Conservation (phyloP, 2,113 vertebrate genomes). For the Zapornia atra region DNA sequence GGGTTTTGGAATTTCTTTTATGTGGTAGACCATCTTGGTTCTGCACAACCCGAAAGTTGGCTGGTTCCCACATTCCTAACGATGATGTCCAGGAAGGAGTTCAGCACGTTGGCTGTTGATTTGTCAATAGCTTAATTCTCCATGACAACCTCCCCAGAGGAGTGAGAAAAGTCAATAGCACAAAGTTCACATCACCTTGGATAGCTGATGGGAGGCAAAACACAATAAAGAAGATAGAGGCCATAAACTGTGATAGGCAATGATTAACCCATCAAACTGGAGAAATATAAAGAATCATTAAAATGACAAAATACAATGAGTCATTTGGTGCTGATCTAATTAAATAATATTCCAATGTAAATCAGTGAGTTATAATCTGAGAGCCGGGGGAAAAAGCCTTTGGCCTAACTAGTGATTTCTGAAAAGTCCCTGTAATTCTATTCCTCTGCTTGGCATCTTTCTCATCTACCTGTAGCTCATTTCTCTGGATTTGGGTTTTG, state of each 20-base stretch:
- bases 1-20: not conserved
- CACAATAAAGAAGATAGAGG: constrained; percentile 73
- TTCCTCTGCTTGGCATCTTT: constrained; percentile 4
- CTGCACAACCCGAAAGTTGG: constrained; percentile 31
- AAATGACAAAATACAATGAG: constrained; percentile 69
- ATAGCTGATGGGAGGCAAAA: constrained; percentile 68
- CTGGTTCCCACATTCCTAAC: constrained; percentile 65
- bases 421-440: not conserved
- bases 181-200: constrained; percentile 76
- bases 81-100: constrained; percentile 56
- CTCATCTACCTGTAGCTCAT: not conserved
- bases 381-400: not conserved
- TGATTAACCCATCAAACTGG: constrained; percentile 80
- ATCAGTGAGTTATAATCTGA: constrained; percentile 52
- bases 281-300: constrained; percentile 76
- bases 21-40: constrained; percentile 45
- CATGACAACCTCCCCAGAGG: constrained; percentile 71
- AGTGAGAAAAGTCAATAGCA: constrained; percentile 77
- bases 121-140: constrained; percentile 80
- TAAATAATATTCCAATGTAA: constrained; percentile 66
- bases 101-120: constrained; percentile 56
- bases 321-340: constrained; percentile 62
- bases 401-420: constrained; percentile 47
- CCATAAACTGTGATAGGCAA: constrained; percentile 76
- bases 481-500: not conserved